Percentiles rank a stretch among this genome's conserved stretches.
phyloP scores from a whole-genome alignment of 2,113 vertebrate genomes.

The Charina bottae region DNA sequence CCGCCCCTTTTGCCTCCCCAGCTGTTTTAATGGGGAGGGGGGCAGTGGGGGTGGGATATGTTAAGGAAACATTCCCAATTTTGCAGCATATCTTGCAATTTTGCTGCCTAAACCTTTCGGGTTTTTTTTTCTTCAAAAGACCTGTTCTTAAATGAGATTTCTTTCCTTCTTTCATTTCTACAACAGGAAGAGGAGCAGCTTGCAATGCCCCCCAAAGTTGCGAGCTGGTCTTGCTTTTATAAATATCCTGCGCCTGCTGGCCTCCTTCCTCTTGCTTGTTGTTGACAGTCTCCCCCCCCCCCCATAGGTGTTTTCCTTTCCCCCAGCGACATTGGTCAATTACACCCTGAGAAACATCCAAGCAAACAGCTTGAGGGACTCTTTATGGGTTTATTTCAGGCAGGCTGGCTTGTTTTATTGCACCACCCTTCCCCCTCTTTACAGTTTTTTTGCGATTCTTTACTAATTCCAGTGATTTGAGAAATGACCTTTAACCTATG shows the following conservation, averaged over 20 bases:
- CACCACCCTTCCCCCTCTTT: slow-evolving; percentile 76
- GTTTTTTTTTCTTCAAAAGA: background rate
- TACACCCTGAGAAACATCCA: slow-evolving; percentile 63
- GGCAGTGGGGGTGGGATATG: slow-evolving; percentile 36
- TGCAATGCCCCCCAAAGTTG: slow-evolving; percentile 21
- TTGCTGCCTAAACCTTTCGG: slow-evolving; percentile 55
- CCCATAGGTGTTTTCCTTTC: slow-evolving; percentile 15
- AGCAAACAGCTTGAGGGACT: slow-evolving; percentile 82
- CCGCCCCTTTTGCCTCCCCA: slow-evolving; percentile 55
- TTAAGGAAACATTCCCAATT: slow-evolving; percentile 63
- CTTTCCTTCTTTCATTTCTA: slow-evolving; percentile 33
- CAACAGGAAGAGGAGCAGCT: background rate
- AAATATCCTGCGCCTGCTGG: slow-evolving; percentile 31
- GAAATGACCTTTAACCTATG: slow-evolving; percentile 79
- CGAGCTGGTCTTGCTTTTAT: slow-evolving; percentile 44
- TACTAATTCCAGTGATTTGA: slow-evolving; percentile 80
- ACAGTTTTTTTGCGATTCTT: slow-evolving; percentile 81
- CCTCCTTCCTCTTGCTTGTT: slow-evolving; percentile 16
- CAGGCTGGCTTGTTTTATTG: slow-evolving; percentile 89
- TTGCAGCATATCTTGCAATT: slow-evolving; percentile 66
- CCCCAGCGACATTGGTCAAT: slow-evolving; percentile 54
- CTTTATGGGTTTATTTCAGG: slow-evolving; percentile 92
- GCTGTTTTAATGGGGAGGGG: slow-evolving; percentile 65
- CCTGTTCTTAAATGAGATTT: slow-evolving; percentile 44
- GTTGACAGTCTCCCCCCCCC: slow-evolving; percentile 42